Evolutionary conservation across 2,113 vertebrate species (phyloP), one percentile per base, ranked within the genome.

Genomic region (Mystacornis crossleyi): DNA sequence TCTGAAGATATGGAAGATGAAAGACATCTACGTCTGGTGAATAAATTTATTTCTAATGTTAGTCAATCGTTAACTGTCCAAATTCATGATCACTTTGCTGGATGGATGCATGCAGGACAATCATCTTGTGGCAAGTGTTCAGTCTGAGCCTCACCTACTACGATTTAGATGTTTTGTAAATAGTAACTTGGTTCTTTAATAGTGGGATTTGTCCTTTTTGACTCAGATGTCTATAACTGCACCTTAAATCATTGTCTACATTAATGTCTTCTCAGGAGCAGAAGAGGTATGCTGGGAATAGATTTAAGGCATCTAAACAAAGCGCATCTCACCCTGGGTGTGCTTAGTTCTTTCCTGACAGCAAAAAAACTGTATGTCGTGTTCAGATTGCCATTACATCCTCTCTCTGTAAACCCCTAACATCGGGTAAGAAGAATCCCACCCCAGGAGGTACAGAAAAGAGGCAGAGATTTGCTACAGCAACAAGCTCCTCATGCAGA

Each of bases 21-120:
- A 28, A 38, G 8, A 4, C 0, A 0, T 21, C n/a, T 65, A 15
- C 4, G 31, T 47, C 9, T 43, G 34, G 16, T 62, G 40, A 81
- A 70, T 64, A 58, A 38, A 74, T 64, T 38, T 38, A 10, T 34
- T 81, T 70, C 60, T 70, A 26, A 42, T 18, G 21, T 18, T 12
- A 78, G 3, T 9, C 18, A 66, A 2, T 10, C 60, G 8, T 31
- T 84, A 66, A 58, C 42, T 62, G 20, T 64, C 12, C 26, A 66
- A 29, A 74, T 34, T 45, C 18, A 87, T 48, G 16, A 34, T 47
- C 0, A 6, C 28, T 55, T 71, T 57, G 4, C 34, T 75, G 50
- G 12, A 33, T 23, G 23, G 31, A 24, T 47, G 33, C 9, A 19
- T 1, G 1, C 7, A 57, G 47, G 31, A 33, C 33, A 40, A 33